Percentiles rank a stretch among this genome's conserved stretches.
Conservation (phyloP, 2,888 invertebrate genomes). For the Drosophila monieri region DNA sequence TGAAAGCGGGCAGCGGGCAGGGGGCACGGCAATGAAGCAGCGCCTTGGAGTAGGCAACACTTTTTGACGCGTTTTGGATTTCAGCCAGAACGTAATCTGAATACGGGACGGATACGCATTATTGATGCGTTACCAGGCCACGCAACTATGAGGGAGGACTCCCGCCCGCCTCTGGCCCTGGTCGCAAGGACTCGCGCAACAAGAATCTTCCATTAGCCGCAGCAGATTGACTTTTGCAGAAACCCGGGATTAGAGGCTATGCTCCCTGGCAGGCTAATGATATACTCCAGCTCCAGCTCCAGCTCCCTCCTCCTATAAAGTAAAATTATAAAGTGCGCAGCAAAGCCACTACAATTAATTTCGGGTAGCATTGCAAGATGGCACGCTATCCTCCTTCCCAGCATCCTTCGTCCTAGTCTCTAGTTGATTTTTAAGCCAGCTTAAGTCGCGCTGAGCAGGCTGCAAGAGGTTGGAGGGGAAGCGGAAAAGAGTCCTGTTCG, state of each 20-base stretch:
- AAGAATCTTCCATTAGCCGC: conserved; percentile 70
- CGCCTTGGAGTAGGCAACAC: conserved; percentile 33
- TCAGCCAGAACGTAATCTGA: conserved; percentile 41
- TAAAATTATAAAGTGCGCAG: conserved; percentile 65
- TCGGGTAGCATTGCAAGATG: conserved; percentile 38
- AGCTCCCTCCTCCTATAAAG: not conserved
- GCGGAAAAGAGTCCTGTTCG: conserved; percentile 25
- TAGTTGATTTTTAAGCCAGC: conserved; percentile 72
- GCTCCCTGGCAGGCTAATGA: conserved; percentile 57
- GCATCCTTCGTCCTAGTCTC: conserved; percentile 33
- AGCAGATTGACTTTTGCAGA: conserved; percentile 48
- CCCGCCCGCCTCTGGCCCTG: not conserved
- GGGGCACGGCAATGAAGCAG: not conserved
- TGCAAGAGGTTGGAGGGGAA: conserved; percentile 26
- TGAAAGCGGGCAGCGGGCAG: not conserved
- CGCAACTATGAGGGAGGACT: conserved; percentile 28
- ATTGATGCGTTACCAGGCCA: conserved; percentile 65
- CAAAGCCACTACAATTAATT: conserved; percentile 68
- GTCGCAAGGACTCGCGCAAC: conserved; percentile 37
- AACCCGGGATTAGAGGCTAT: conserved; percentile 50
- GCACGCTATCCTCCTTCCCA: conserved; percentile 22
- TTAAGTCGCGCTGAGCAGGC: conserved; percentile 57
- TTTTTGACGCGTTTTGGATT: conserved; percentile 41
- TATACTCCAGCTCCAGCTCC: conserved; percentile 35
- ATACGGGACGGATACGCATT: conserved; percentile 56